Conservation (phyloP, 2,888 invertebrate species). For the Erebia epiphron region DNA sequence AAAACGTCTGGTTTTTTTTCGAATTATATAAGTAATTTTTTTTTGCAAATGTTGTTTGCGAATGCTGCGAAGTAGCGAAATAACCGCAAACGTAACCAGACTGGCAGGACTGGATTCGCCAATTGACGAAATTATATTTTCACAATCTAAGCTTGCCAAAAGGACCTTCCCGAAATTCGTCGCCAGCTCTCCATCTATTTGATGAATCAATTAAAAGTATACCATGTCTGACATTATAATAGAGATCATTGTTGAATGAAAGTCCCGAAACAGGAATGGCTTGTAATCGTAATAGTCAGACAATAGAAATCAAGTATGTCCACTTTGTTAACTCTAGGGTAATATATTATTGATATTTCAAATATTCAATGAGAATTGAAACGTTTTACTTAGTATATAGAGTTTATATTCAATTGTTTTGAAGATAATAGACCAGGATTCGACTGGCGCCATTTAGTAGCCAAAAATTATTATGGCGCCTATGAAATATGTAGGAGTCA, state of each 20-base stretch:
- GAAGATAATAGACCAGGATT: conserved; percentile 29
- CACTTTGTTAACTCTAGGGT: conserved; percentile 24
- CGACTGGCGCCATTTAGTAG: conserved; percentile 35
- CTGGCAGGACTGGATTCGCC: too few species aligned
- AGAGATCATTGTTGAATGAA: conserved; percentile 51
- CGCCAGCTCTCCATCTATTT: too few species aligned
- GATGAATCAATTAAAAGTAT: conserved; percentile 33
- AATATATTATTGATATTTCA: conserved; percentile 11
- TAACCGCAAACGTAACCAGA: too few species aligned
- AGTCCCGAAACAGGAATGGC: conserved; percentile 34
- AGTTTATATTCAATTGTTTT: conserved; percentile 24
- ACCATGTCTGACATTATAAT: conserved; percentile 40
- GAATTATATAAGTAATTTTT: too few species aligned
- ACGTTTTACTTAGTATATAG: conserved; percentile 14
- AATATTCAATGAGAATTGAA: conserved; percentile 47
- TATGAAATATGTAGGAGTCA: conserved; percentile 41
- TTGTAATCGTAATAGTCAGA: conserved; percentile 42
- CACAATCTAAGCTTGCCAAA: too few species aligned
- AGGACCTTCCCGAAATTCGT: too few species aligned
- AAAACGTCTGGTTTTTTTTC: too few species aligned
- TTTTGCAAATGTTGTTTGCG: too few species aligned
- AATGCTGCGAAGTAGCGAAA: too few species aligned
- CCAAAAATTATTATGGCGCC: conserved; percentile 38
- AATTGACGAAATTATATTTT: too few species aligned
- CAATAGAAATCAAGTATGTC: conserved; percentile 51